phyloP scores from a whole-genome alignment of 1,140 invertebrate genomes.

The Batillaria attramentaria region DNA sequence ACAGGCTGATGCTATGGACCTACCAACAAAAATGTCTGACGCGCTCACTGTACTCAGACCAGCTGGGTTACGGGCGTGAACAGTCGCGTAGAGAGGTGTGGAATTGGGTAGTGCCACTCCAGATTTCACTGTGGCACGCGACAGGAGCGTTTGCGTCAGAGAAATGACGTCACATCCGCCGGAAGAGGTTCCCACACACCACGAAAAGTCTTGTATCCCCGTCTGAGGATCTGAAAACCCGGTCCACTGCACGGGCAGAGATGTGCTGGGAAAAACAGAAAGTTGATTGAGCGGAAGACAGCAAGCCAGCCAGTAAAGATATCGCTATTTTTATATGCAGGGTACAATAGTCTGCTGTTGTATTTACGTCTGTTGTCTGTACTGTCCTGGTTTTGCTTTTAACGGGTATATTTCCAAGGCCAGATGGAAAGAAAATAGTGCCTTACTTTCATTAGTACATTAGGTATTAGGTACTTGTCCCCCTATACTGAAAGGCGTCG shows the following conservation, averaged over 20 bases:
- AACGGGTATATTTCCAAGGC: too few species aligned
- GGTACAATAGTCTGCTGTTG: too few species aligned
- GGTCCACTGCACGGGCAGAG: slow-evolving; percentile 38
- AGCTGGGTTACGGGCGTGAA: slow-evolving; percentile 46
- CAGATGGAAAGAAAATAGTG: too few species aligned
- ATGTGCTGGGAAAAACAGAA: slow-evolving; percentile 40
- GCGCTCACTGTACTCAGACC: slow-evolving; percentile 30
- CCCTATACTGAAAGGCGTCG: too few species aligned
- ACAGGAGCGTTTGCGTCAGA: slow-evolving; percentile 26
- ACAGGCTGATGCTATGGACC: too few species aligned
- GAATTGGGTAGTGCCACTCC: slow-evolving; percentile 32
- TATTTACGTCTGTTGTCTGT: too few species aligned
- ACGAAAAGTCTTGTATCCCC: slow-evolving; percentile 46
- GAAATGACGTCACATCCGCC: slow-evolving; percentile 42
- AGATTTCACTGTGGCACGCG: slow-evolving; percentile 27
- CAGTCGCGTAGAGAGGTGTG: slow-evolving; percentile 39
- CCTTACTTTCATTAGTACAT: too few species aligned
- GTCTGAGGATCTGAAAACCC: slow-evolving; percentile 56
- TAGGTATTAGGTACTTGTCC: too few species aligned
- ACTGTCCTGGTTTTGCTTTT: too few species aligned
- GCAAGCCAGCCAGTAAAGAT: too few species aligned
- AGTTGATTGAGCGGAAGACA: too few species aligned
- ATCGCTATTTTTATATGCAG: too few species aligned
- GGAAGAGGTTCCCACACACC: slow-evolving; percentile 38
- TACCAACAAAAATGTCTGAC: slow-evolving; percentile 48